Base-by-base conservation (phyloP, 2,797 vertebrate genomes). In the Hypotaenidia okinawae region DNA sequence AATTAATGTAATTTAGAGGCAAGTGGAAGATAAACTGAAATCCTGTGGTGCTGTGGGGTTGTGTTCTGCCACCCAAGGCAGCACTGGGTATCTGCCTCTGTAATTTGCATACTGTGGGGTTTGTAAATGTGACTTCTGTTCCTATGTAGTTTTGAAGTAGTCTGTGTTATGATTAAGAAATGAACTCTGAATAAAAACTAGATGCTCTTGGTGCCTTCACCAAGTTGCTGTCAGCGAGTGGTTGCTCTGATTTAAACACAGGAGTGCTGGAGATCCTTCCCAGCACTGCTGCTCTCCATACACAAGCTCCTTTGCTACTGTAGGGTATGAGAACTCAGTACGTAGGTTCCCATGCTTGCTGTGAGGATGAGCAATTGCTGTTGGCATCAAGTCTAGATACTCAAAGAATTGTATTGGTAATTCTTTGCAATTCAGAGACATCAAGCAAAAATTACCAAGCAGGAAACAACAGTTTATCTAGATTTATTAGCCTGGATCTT, bases 1-100 rank as follows among this genome's bases (percentile, higher is more conserved):
- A 93, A 93, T 96, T 93, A 88, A 75, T 94, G 76, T 77, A 92
- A 93, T 94, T 95, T 93, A 94, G 81, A 82, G 68, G 68, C 63
- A 76, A 15, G 11, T 30, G 90, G 69, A 96, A 86, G 79, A 85
- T 74, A 69, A 94, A 93, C 72, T 63, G 81, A 61, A 68, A 73
- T 81, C 45, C 75, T 0, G 0, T 32, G 17, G 62, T 58, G 7
- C 59, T 33, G 23, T n/a, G 32, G 62, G 67, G 33, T 51, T 80
- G 51, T 70, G 30, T 87, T 80, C 70, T 85, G 45, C 45, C 47
- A 6, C 4, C 21, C 64, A 49, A 37, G 81, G 49, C 49, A 51
- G 11, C 11, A 9, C 33, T 30, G 25, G 16, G 39, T 86, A 21
- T 10, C 23, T 14, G 23, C 13, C 75, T 73, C 27, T n/a, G 9